phyloP scores from a whole-genome alignment of 2,888 invertebrate species.

The Pollenia angustigena region DNA sequence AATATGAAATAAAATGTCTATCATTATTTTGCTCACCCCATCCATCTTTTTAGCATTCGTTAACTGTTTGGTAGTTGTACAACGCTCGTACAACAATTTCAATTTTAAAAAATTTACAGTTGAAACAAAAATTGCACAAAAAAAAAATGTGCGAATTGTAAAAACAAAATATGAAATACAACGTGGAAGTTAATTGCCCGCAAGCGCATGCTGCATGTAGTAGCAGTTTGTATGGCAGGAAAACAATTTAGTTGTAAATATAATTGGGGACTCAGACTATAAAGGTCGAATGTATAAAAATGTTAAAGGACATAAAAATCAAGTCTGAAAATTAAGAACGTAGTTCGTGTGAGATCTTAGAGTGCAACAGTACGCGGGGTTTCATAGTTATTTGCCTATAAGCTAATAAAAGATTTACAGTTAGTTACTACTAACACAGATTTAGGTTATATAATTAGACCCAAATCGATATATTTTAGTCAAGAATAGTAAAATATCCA shows the following conservation, averaged over 20 bases:
- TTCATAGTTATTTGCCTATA: no score
- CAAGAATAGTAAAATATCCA: no score
- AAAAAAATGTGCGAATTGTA: constrained; percentile 26
- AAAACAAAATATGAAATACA: constrained; percentile 57
- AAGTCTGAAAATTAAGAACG: neutral
- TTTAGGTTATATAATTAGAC: no score
- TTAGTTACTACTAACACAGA: no score
- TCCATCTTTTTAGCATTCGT: constrained; percentile 1
- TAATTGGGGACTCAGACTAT: constrained; percentile 61
- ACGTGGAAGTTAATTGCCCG: constrained; percentile 66
- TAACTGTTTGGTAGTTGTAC: constrained; percentile 22
- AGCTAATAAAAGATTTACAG: no score
- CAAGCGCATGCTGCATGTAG: constrained; percentile 54
- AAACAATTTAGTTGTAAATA: constrained; percentile 49
- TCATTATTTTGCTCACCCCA: constrained; percentile 1
- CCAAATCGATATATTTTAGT: no score
- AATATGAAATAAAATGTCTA: constrained; percentile 49
- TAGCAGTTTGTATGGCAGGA: constrained; percentile 38
- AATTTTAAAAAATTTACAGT: constrained; percentile 63
- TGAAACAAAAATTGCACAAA: constrained; percentile 26
- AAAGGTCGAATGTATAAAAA: constrained; percentile 57
- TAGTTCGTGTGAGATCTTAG: neutral
- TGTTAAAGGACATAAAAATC: neutral
- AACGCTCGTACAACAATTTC: constrained; percentile 46
- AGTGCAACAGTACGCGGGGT: no score